phyloP scores from a whole-genome alignment of 2,113 vertebrate genomes.

The Dicerorhinus sumatrensis region DNA sequence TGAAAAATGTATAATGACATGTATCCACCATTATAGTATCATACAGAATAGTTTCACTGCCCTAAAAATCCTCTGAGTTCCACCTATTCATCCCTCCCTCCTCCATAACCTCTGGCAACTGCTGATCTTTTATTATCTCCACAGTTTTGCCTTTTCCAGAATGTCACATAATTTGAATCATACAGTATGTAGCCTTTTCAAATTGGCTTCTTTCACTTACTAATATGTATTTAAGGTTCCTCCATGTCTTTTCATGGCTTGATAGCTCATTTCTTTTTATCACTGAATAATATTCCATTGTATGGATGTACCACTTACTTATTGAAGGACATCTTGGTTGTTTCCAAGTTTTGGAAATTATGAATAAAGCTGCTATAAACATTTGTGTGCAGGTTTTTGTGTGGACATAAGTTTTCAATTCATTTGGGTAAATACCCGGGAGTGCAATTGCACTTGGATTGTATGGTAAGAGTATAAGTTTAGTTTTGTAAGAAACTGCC shows the following conservation, averaged over 20 bases:
- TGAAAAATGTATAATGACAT: too few relatives aligned
- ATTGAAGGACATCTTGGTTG: background rate
- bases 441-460: too few relatives aligned
- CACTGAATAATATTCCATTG: too few relatives aligned
- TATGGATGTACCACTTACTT: background rate
- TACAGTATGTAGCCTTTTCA: background rate
- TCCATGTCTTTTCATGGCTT: background rate
- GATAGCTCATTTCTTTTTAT: background rate
- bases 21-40: too few relatives aligned
- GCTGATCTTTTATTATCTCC: background rate
- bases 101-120: background rate
- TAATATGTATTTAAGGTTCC: background rate
- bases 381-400: background rate
- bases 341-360: background rate
- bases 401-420: too few relatives aligned
- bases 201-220: background rate
- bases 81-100: background rate
- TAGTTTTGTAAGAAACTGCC: too few relatives aligned
- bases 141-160: background rate
- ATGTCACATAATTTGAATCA: background rate
- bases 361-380: background rate
- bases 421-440: too few relatives aligned
- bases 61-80: background rate
- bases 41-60: background rate
- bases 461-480: too few relatives aligned